These are phyloP conservation scores for Paratilapia polleni DNA, from an alignment of 2,113 vertebrate genomes.

Conservation along the genomic window DNA sequence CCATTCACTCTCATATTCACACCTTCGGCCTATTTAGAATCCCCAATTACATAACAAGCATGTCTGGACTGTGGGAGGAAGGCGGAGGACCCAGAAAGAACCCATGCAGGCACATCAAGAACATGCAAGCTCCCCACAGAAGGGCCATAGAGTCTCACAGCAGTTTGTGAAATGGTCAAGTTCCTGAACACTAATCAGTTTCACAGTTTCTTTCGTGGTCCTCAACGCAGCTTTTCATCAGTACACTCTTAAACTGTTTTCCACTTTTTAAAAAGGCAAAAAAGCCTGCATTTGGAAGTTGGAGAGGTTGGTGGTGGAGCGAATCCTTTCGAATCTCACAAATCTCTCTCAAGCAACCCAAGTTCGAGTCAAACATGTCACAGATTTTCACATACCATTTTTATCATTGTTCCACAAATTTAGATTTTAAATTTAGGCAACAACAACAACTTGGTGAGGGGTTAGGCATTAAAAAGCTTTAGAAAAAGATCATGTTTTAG, in stretches of 20 bases:
- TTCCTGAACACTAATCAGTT: background rate
- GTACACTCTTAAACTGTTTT: background rate
- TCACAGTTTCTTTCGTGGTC: background rate
- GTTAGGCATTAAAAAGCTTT: no score
- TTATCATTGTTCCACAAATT: no score
- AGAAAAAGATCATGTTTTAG: no score
- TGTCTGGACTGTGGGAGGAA: background rate
- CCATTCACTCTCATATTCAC: background rate
- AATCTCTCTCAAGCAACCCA: no score
- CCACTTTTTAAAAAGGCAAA: no score
- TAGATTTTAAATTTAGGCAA: no score
- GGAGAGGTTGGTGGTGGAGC: no score
- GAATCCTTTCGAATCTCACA: no score
- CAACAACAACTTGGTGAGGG: no score
- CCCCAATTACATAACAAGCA: background rate
- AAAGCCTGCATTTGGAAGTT: no score
- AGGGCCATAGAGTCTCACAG: background rate
- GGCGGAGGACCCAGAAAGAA: background rate
- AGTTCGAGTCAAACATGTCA: no score
- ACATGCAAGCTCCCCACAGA: background rate
- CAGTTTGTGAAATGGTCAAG: background rate
- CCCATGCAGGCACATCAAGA: background rate
- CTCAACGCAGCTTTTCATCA: background rate
- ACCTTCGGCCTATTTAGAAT: background rate
- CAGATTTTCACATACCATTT: no score